A percentile compares a stretch with the other conserved stretches of the same genome.
Evolutionary conservation across 2,888 invertebrate genomes (phyloP).

Genomic region (Temnothorax unifasciatus): DNA sequence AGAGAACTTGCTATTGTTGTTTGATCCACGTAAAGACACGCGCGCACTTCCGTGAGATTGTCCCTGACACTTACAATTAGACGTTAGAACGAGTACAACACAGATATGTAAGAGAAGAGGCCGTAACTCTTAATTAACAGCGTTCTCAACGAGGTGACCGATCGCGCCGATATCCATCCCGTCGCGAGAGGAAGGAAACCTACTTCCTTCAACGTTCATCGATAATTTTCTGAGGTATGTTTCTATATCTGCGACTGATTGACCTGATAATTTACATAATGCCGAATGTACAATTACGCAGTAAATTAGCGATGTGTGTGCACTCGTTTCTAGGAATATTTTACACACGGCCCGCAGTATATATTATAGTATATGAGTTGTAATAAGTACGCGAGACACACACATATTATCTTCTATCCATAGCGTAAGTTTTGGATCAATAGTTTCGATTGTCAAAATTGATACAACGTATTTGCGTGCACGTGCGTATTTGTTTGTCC

Average conservation of each 20-base stretch:
- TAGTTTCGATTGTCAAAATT: slow-evolving; percentile 82
- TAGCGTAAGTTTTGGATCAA: slow-evolving; percentile 64
- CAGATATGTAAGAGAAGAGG: slow-evolving; percentile 81
- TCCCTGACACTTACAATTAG: slow-evolving; percentile 75
- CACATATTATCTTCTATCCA: slow-evolving; percentile 60
- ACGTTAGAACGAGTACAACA: slow-evolving; percentile 77
- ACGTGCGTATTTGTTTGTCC: slow-evolving; percentile 29
- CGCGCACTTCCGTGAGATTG: slow-evolving; percentile 72
- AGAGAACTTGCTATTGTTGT: slow-evolving; percentile 37
- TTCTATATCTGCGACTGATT: slow-evolving; percentile 8
- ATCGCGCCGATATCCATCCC: slow-evolving; percentile 9
- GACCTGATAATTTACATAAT: slow-evolving; percentile 39
- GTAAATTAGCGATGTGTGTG: slow-evolving; percentile 35
- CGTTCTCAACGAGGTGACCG: slow-evolving; percentile 20
- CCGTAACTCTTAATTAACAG: slow-evolving; percentile 60
- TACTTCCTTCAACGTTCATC: not conserved
- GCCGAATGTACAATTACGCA: slow-evolving; percentile 42
- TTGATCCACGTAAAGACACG: slow-evolving; percentile 61
- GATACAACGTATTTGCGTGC: slow-evolving; percentile 66
- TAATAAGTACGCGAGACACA: slow-evolving; percentile 51
- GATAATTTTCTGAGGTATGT: not conserved
- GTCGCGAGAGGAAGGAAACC: not conserved
- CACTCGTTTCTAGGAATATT: slow-evolving; percentile 57
- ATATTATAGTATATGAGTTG: slow-evolving; percentile 44
- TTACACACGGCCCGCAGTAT: slow-evolving; percentile 49